A percentile compares a stretch with the other conserved stretches of the same genome.
Evolutionary conservation across 2,113 vertebrate genomes (phyloP).

Genomic region (Antechinus flavipes): DNA sequence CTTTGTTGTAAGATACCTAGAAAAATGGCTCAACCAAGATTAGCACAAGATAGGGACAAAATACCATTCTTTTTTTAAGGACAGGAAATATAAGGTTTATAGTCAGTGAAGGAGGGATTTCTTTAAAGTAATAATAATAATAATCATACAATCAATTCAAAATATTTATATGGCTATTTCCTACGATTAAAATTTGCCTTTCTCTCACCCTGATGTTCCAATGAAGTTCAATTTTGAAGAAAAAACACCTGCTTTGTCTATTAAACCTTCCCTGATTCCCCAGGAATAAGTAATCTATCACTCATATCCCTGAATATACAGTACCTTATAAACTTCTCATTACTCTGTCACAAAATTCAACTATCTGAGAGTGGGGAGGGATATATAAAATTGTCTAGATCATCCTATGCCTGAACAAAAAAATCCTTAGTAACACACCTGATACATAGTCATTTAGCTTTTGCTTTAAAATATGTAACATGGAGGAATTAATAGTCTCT

Average conservation of each 20-base stretch:
- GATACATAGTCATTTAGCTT: neutral
- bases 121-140: neutral
- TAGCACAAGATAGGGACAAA: neutral
- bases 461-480: neutral
- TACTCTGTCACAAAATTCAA: neutral
- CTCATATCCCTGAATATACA: neutral
- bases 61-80: neutral
- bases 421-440: neutral
- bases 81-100: neutral
- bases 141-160: neutral
- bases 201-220: neutral
- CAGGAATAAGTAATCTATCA: neutral
- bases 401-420: neutral
- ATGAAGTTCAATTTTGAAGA: neutral
- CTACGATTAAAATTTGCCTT: neutral
- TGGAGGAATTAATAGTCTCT: neutral
- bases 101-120: neutral
- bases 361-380: neutral
- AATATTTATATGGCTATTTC: neutral
- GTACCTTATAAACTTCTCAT: neutral
- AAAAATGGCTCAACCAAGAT: slow-evolving; percentile 30
- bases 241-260: neutral
- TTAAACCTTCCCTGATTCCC: neutral
- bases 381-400: neutral
- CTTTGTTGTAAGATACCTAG: neutral